These are phyloP conservation scores for Desoria tigrina DNA, from an alignment of 2,888 invertebrate species.

Conservation along the genomic window DNA sequence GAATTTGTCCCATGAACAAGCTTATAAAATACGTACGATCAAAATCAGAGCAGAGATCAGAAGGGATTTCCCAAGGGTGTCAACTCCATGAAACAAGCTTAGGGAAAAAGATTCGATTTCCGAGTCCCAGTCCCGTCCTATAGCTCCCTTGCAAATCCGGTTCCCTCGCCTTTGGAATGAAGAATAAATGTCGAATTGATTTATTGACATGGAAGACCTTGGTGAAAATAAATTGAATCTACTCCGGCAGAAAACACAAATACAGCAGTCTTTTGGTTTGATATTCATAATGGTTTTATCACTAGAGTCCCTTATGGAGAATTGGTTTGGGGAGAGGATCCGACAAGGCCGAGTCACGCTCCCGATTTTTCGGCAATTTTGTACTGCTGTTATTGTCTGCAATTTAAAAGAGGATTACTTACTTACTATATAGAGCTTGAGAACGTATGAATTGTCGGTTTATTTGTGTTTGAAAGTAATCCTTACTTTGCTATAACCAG, in stretches of 20 bases:
- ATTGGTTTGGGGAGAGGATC: slow-evolving; percentile 12
- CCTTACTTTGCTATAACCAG: slow-evolving; percentile 4
- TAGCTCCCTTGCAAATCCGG: neutral
- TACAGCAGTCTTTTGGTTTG: slow-evolving; percentile 12
- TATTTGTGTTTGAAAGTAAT: no score
- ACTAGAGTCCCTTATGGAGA: slow-evolving; percentile 13
- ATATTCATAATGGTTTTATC: slow-evolving; percentile 6
- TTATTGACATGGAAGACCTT: neutral
- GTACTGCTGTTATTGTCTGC: slow-evolving; percentile 12
- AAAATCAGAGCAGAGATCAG: slow-evolving; percentile 19
- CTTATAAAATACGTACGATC: slow-evolving; percentile 17
- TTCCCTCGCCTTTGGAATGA: no score
- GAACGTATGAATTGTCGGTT: no score
- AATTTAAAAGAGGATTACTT: neutral
- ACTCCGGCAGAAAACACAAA: no score
- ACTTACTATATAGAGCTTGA: no score
- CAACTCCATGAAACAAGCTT: slow-evolving; percentile 12
- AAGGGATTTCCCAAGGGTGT: slow-evolving; percentile 18
- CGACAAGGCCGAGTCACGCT: slow-evolving; percentile 8
- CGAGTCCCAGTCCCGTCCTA: neutral
- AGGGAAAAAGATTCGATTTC: neutral
- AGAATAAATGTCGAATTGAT: slow-evolving; percentile 17
- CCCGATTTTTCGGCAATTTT: slow-evolving; percentile 12
- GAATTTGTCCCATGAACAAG: no score
- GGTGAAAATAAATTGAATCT: no score